Evolutionary conservation across 2,888 invertebrate genomes (phyloP).

Genomic region (Heliconius hortense): DNA sequence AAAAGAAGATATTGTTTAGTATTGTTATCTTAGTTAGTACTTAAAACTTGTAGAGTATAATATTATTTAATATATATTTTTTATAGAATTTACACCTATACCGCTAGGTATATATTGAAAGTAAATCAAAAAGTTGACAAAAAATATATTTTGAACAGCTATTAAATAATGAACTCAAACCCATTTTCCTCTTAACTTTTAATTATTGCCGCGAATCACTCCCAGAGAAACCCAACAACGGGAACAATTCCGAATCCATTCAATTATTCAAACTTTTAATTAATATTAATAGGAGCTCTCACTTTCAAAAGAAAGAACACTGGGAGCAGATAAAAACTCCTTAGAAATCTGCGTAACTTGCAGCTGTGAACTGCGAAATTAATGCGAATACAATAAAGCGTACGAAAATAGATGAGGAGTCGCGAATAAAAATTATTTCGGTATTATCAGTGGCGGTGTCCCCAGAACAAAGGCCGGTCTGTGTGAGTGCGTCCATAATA

Average conservation of each 20-base stretch:
- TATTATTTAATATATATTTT: no score
- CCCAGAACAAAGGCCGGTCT: constrained; percentile 60
- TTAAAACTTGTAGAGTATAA: no score
- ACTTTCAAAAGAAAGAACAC: constrained; percentile 79
- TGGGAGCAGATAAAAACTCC: constrained; percentile 77
- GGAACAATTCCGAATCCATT: constrained; percentile 77
- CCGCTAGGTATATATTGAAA: constrained; percentile 3
- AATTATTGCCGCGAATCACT: constrained; percentile 74
- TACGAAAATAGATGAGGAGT: constrained; percentile 70
- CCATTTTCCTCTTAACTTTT: constrained; percentile 63
- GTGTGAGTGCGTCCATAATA: constrained; percentile 69
- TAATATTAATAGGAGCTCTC: constrained; percentile 81
- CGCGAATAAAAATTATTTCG: constrained; percentile 72
- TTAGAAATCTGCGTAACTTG: constrained; percentile 77
- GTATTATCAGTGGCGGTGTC: constrained; percentile 59
- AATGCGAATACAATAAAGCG: constrained; percentile 80
- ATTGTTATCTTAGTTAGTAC: no score
- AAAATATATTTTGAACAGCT: constrained; percentile 65
- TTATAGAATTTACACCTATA: no score
- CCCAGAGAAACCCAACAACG: constrained; percentile 70
- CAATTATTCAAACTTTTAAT: constrained; percentile 82
- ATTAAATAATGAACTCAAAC: constrained; percentile 63
- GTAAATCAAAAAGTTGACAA: constrained; percentile 38
- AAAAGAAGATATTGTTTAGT: no score
- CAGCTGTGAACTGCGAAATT: constrained; percentile 79